These are phyloP conservation scores for Meles meles DNA, from an alignment of 2,113 vertebrate genomes.

Conservation along the genomic window DNA sequence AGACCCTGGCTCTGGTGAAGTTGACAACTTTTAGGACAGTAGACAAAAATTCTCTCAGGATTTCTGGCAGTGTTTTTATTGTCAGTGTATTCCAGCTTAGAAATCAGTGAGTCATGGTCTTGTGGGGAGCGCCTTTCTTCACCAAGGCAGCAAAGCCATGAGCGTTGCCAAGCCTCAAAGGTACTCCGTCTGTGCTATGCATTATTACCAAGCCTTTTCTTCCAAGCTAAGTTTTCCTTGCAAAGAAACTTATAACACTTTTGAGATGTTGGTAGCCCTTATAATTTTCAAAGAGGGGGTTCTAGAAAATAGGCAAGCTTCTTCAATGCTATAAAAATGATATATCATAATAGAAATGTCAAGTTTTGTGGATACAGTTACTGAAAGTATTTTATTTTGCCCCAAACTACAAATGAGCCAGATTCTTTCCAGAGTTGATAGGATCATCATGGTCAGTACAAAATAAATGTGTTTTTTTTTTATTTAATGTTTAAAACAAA, in stretches of 20 bases:
- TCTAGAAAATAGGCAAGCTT: not conserved
- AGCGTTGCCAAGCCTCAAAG: not conserved
- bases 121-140: not conserved
- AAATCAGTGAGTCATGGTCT: not conserved
- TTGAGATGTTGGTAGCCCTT: not conserved
- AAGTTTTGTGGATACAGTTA: not conserved
- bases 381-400: not conserved
- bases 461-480: not conserved
- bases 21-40: conserved; percentile 7
- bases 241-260: not conserved
- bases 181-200: not conserved
- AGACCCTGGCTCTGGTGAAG: not conserved
- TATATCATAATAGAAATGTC: not conserved
- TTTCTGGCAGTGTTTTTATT: not conserved
- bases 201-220: not conserved
- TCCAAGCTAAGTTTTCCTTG: conserved; percentile 20
- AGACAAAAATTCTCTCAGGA: not conserved
- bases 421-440: not conserved
- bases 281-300: not conserved
- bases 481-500: not conserved
- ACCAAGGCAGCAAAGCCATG: not conserved
- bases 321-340: not conserved
- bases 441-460: not conserved
- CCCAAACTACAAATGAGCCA: not conserved
- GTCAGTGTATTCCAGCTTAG: not conserved